A percentile compares a stretch with the other conserved stretches of the same genome.
Conservation (phyloP, 2,113 vertebrate genomes). For the rabbit (Oryctolagus cuniculus) region mOryCun1.1 NC_091432.1:173677501-173678000, state of each 20-base stretch:
- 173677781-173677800: no score
- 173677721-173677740: no score
- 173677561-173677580: neutral
- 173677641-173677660: neutral
- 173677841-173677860: no score
- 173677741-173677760: no score
- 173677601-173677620: neutral
- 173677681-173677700: neutral
- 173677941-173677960: neutral
- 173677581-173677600: neutral
- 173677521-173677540: neutral
- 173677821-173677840: no score
- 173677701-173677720: no score
- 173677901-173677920: no score
- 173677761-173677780: no score
- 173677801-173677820: no score
- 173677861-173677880: no score
- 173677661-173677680: fast-evolving
- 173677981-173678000: neutral
- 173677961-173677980: neutral
- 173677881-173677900: no score
- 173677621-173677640: neutral
- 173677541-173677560: neutral
- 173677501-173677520: neutral
- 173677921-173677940: no score